Conservation (phyloP, 2,797 vertebrate genomes). For the Protosalanx chinensis region DNA sequence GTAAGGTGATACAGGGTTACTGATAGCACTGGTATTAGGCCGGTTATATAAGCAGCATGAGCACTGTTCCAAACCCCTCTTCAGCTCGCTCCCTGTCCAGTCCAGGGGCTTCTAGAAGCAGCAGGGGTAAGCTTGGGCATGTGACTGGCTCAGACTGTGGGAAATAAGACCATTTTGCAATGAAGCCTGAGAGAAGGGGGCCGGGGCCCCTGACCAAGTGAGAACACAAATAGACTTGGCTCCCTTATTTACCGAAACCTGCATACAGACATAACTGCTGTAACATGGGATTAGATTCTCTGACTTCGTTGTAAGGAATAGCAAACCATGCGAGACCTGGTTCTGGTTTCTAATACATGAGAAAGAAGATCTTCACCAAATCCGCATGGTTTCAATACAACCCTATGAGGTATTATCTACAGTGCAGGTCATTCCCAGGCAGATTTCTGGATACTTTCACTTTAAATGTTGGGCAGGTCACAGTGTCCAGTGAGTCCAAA, state of each 20-base stretch:
- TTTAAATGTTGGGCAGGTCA: background rate
- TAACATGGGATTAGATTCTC: background rate
- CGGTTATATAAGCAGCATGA: conserved; percentile 13
- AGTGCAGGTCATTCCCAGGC: background rate
- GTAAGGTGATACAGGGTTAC: background rate
- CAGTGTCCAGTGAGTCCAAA: background rate
- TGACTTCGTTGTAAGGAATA: background rate
- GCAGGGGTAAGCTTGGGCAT: conserved; percentile 54
- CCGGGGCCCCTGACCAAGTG: background rate
- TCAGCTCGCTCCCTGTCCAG: conserved; percentile 1
- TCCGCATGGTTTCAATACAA: background rate
- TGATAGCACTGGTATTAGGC: background rate
- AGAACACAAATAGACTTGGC: background rate
- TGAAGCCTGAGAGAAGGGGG: background rate
- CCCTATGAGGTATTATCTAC: background rate
- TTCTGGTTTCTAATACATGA: too few relatives aligned
- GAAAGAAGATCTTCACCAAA: background rate
- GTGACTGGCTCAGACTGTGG: conserved; percentile 51
- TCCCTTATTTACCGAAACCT: background rate
- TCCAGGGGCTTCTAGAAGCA: conserved; percentile 9
- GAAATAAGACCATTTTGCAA: conserved; percentile 30
- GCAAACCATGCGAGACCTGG: background rate
- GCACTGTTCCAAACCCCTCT: conserved; percentile 9
- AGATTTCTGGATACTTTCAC: background rate
- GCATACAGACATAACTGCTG: background rate